Base-by-base conservation (phyloP, 2,113 vertebrate genomes). In the Otolemur garnettii region DNA sequence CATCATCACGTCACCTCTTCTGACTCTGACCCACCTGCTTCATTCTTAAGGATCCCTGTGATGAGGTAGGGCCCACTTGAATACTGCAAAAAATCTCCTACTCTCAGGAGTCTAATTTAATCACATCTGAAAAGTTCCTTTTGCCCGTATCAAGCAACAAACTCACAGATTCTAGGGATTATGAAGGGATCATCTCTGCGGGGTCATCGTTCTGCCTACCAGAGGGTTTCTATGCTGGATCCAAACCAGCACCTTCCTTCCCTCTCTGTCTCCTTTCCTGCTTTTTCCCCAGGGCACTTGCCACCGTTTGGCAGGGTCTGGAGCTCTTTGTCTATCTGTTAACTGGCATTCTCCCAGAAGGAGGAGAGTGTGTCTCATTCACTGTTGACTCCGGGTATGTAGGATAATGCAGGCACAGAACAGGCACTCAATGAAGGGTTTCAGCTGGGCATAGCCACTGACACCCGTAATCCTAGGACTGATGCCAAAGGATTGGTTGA, bases 261-360 rank as follows among this genome's bases (percentile, higher is more conserved):
- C 0, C 38, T 28, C 50, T 1, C 57, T 22, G 21, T 10, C 2
- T 0, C 7, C 33, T 33, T 50, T 4, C 68, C 68, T 11, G 59
- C 33, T 30, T 10, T 4, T 19, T 28, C 68, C 33, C 59, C 30
- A 19, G 66, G 8, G 11, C 13, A 15, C 22, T 4, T 57, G 57
- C 35, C 50, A 26, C 30, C 13, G 4, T 11, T 19, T 2, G 64
- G n/a, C 13, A 45, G n/a, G 5, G 8, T 42, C 69, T 24, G 11
- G 2, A 11, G 45, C 30, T 62, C 60, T 84, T 11, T 35, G 53
- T 28, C 74, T 11, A 3, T 8, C 87, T 86, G 53, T 26, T 35
- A n/a, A 13, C 30, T 13, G 0, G 42, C 33, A 5, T 2, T 17
- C 57, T 71, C n/a, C 26, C 26, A 57, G 60, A 38, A 7, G 4